phyloP scores from a whole-genome alignment of 2,797 vertebrate genomes.

The Neopelma chrysocephalum region DNA sequence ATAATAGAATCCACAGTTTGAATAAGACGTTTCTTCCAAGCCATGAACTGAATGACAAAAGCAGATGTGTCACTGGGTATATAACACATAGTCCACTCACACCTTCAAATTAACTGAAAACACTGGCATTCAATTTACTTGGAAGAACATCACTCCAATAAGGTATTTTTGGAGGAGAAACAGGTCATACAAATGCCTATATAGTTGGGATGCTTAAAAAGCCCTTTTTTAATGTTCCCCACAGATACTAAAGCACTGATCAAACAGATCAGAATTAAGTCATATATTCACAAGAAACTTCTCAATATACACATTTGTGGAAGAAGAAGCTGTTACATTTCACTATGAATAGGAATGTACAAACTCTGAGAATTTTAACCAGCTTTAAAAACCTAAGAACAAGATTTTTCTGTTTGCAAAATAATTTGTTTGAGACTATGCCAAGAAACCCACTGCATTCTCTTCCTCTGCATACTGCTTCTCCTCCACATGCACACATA shows the following conservation, averaged over 20 bases:
- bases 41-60: not conserved
- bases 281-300: not conserved
- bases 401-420: conserved; percentile 23
- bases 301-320: not conserved
- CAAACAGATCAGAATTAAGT: not conserved
- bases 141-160: not conserved
- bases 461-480: not conserved
- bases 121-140: not conserved
- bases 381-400: not conserved
- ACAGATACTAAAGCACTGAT: not conserved
- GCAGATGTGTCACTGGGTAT: not conserved
- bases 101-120: not conserved
- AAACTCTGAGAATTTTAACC: not conserved
- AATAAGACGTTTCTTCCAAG: not conserved
- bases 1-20: not conserved
- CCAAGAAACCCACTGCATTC: conserved; percentile 2
- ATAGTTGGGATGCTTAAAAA: not conserved
- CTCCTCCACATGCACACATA: not conserved
- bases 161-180: not conserved
- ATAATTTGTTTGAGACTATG: not conserved
- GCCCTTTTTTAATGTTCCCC: not conserved
- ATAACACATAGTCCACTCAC: not conserved
- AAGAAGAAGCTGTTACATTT: not conserved
- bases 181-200: not conserved
- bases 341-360: not conserved